Base-by-base conservation (phyloP, 2,888 invertebrate species). In the Caenorhabditis panamensis region DNA sequence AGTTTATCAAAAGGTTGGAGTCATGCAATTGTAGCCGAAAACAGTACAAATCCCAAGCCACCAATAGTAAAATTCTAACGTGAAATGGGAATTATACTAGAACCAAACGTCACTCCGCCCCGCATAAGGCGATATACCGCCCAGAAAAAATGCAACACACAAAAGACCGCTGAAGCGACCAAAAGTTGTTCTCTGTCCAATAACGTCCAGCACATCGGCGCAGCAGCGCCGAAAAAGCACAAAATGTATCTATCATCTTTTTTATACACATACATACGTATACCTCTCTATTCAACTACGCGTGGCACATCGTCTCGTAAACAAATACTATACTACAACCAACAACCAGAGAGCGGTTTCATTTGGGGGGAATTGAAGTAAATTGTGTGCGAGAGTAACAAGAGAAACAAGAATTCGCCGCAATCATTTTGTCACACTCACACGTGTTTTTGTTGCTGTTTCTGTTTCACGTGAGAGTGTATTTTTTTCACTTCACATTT, bases 321-420 rank as follows among this genome's bases (percentile, higher is more conserved):
- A 69, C 68, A 63, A 62, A 58, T 37, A 41, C 41, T 26, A 68
- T 53, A 67, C 61, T 61, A 76, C 61, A 62, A 47, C 53, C 20
- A 67, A 24, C 9, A 61, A 49, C 49, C 44, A 64, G 11, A 26
- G 51, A 26, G 37, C 37, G 53, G n/a, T 44, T 51, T 36, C 20
- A n/a, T 59, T 37, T 9, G 41, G 20, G 22, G 11, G 53, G 22
- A 36, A 53, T 5, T 11, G 11, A 77, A 49, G 41, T 37, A 61
- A 56, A 64, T 49, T 18, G 20, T 20, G 24, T 24, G 36, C 16
- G 31, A 31, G n/a, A n/a, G n/a, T n/a, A n/a, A 49, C 5, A 54
- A 53, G 41, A 61, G 41, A 54, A 6, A 20, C 37, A 37, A 18
- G 24, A 0, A 6, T 31, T n/a, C 31, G 31, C 31, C 31, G 31